Evolutionary conservation across 53 echinoderm and acorn worm genomes (phyloP).

Genomic region (Temnopleurus reevesii): DNA sequence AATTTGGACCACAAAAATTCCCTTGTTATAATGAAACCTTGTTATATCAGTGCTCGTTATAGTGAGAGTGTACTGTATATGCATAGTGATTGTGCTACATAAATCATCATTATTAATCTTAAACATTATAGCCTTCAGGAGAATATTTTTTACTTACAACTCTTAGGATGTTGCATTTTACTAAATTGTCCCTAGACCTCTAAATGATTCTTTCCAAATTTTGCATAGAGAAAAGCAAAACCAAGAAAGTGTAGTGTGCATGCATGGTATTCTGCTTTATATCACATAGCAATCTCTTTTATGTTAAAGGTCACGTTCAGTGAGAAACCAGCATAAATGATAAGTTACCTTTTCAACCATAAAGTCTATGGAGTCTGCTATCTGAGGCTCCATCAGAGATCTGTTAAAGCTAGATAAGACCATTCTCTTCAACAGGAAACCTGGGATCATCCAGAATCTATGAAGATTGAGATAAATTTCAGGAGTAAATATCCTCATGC

Average conservation of each 20-base stretch:
- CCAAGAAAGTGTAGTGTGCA: slow-evolving; percentile 19
- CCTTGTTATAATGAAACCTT: too few species aligned
- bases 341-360: slow-evolving; percentile 91
- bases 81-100: too few species aligned
- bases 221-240: neutral
- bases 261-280: neutral
- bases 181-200: neutral
- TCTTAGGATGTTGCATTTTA: neutral
- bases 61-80: too few species aligned
- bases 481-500: too few species aligned
- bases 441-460: slow-evolving; percentile 96
- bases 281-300: too few species aligned
- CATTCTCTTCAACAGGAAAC: slow-evolving; percentile 91
- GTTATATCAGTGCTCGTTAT: too few species aligned
- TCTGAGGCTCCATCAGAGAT: slow-evolving; percentile 71
- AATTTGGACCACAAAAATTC: too few species aligned
- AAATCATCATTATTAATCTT: too few species aligned
- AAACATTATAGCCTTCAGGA: slow-evolving; percentile 12
- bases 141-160: neutral
- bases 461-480: neutral
- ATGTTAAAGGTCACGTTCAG: too few species aligned
- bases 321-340: too few species aligned
- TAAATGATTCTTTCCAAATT: neutral
- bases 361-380: slow-evolving; percentile 94
- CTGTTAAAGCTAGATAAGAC: slow-evolving; percentile 86